These are phyloP conservation scores for Platynereis dumerilii DNA, from an alignment of 2,888 invertebrate species.

Conservation along the genomic window DNA sequence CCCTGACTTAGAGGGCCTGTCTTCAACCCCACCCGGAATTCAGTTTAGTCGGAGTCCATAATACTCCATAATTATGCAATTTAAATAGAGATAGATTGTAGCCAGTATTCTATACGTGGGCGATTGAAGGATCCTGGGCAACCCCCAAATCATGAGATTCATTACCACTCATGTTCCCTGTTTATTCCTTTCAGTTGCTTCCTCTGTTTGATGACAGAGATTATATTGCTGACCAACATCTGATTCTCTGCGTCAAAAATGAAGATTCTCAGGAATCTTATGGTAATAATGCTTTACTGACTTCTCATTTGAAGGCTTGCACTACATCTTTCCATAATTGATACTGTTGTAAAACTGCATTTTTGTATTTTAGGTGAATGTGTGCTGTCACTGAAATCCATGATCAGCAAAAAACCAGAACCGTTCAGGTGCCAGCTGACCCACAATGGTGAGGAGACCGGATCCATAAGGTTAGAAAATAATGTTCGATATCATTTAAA, in stretches of 20 bases:
- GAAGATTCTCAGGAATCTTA: slow-evolving; percentile 56
- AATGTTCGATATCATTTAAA: neutral
- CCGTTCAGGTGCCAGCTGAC: slow-evolving; percentile 50
- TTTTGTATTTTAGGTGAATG: slow-evolving; percentile 51
- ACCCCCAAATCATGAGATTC: too few relatives aligned
- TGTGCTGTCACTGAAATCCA: slow-evolving; percentile 54
- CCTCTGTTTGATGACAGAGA: slow-evolving; percentile 59
- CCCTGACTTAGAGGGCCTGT: too few relatives aligned
- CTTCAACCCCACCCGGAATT: too few relatives aligned
- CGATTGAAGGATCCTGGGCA: too few relatives aligned
- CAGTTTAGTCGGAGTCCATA: too few relatives aligned
- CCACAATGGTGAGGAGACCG: slow-evolving; percentile 59
- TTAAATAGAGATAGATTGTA: too few relatives aligned
- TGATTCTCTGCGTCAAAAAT: slow-evolving; percentile 56
- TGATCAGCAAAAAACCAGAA: slow-evolving; percentile 52
- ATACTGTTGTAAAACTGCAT: neutral
- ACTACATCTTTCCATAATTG: slow-evolving; percentile 3
- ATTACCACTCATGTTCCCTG: too few relatives aligned
- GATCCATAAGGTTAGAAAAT: slow-evolving; percentile 49
- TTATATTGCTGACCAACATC: slow-evolving; percentile 60
- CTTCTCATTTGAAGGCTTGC: neutral
- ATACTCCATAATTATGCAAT: too few relatives aligned
- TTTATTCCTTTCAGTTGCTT: slow-evolving; percentile 47
- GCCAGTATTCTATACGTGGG: too few relatives aligned
- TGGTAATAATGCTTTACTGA: slow-evolving; percentile 41